Conservation (phyloP, 2,113 vertebrate species). For the Barbus barbus region DNA sequence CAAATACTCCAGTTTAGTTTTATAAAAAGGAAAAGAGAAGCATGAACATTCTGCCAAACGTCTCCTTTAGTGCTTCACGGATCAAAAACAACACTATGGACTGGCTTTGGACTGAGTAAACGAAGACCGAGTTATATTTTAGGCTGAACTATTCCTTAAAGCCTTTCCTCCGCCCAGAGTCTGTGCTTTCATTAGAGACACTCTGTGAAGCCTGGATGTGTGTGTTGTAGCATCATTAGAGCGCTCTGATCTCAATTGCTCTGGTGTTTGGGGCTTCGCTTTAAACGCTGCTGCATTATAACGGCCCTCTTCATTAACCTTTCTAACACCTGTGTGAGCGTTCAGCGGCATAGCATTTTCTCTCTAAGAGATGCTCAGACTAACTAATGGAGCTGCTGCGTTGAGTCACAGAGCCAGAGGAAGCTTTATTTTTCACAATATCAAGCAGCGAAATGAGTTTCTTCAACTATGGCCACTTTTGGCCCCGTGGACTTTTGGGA, state of each 20-base stretch:
- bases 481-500: neutral
- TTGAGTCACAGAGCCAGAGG: neutral
- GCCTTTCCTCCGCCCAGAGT: no score
- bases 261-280: neutral
- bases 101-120: neutral
- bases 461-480: neutral
- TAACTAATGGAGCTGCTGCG: neutral
- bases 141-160: neutral
- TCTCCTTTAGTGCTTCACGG: neutral
- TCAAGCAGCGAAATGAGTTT: neutral
- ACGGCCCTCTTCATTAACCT: conserved; percentile 38
- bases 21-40: no score
- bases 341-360: neutral
- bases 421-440: neutral
- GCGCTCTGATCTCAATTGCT: neutral
- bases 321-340: conserved; percentile 42
- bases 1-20: no score
- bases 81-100: neutral
- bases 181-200: neutral
- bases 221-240: neutral
- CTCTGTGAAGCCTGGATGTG: neutral
- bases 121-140: neutral
- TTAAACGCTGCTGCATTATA: neutral
- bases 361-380: neutral
- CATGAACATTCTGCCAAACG: no score